Base-by-base conservation (phyloP, 2,888 invertebrate species). In the Scaptomyza polygonia region DNA sequence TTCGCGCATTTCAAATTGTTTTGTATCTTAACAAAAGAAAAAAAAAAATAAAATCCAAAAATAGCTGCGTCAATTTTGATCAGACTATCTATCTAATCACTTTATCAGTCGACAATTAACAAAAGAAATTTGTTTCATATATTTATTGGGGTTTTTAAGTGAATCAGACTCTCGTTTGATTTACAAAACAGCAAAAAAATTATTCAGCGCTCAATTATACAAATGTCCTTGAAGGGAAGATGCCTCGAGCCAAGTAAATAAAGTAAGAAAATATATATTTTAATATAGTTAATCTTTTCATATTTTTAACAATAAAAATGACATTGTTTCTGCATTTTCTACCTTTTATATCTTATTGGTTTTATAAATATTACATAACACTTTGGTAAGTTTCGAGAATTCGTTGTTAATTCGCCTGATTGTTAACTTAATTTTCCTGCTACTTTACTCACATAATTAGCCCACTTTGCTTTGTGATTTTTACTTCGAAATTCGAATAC, bases 1-100 rank as follows among this genome's bases (percentile, higher is more conserved):
- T 63, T 44, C n/a, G 61, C 67, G 36, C 44, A 48, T 59, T 69
- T 69, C 63, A 79, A 68, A 55, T 58, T 61, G 59, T 44, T 61
- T 72, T 63, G 49, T 52, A 55, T 36, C 18, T 48, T 11, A 16
- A 21, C 25, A 14, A 25, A 30, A 16, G 12, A n/a, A 9, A 32
- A 12, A 16, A 16, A 16, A 25, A 32, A 12, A 16, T 12, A 16
- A 25, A 67, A 65, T 7, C 11, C 18, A 21, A 30, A 30, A 44
- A 44, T 5, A 27, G 61, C 62, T 48, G 57, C 34, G 45, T 71
- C 48, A 55, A 42, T 43, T 61, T 51, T 57, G 56, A 39, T 18
- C 63, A 40, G 16, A 30, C 52, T 7, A 51, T 54, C 55, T 52
- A 32, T 36, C 40, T 67, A 62, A 63, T 62, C 58, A 63, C 40